phyloP scores from a whole-genome alignment of 2,113 vertebrate species.

The Dasypus novemcinctus region DNA sequence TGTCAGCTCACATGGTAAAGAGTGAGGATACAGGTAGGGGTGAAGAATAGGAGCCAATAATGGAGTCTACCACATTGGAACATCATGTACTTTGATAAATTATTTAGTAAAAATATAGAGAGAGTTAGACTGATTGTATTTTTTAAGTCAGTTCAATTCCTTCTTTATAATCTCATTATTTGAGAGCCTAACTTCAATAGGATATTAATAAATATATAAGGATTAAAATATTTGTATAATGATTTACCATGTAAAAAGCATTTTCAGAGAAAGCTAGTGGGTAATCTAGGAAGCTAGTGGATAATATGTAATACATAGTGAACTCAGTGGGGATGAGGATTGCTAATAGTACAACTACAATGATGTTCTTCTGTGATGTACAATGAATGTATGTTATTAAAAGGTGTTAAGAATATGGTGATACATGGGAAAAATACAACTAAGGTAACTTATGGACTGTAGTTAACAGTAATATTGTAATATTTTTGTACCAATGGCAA shows the following conservation, averaged over 20 bases:
- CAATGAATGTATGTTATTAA: too few relatives aligned
- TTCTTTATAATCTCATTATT: background rate
- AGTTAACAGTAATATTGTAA: too few relatives aligned
- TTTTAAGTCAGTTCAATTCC: background rate
- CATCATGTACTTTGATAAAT: background rate
- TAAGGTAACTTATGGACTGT: too few relatives aligned
- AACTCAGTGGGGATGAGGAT: too few relatives aligned
- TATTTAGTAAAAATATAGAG: background rate
- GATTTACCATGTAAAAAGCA: background rate
- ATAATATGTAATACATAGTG: too few relatives aligned
- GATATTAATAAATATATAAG: background rate
- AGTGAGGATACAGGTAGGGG: background rate
- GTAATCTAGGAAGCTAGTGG: too few relatives aligned
- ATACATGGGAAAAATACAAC: too few relatives aligned
- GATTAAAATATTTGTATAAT: background rate
- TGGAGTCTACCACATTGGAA: background rate
- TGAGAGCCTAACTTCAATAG: background rate
- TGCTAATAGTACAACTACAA: too few relatives aligned
- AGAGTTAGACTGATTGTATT: background rate
- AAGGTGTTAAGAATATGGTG: too few relatives aligned
- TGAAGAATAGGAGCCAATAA: background rate
- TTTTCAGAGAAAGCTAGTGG: background rate
- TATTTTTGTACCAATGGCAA: too few relatives aligned
- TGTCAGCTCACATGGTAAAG: background rate
- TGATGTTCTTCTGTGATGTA: too few relatives aligned